Base-by-base conservation (phyloP, 2,888 invertebrate genomes). In the Ctenicera cuprea region DNA sequence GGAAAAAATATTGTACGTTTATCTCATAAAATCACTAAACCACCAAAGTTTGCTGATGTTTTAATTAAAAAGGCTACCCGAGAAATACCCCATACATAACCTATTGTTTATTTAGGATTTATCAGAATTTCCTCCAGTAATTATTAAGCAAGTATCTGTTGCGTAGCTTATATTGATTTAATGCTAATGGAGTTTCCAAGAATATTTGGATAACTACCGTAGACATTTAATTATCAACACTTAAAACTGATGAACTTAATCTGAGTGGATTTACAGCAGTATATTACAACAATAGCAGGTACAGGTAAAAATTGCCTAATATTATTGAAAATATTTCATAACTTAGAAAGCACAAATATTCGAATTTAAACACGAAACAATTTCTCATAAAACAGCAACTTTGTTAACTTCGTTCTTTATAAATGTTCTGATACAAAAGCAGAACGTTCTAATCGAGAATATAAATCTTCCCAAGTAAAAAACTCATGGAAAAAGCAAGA, bases 401-500 rank as follows among this genome's bases (percentile, higher is more conserved):
- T 33, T 33, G 5, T 8, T 45, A 45, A 18, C 45, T 45, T 9
- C 18, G 4, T 45, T 18, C 16, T 45, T 45, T 18, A 45, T 45
- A 14, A 45, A 45, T 18, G 14, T 16, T 45, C 9, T 45, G 7
- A 9, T 43, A 43, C 33, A 5, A 18, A 45, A 45, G 45, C 18
- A 45, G 18, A 45, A 16, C 45, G 16, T 14, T 45, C 4, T 45
- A 45, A 45, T 45, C 5, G 8, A 8, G 16, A 9, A 18, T 7
- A 45, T 45, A 45, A 45, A 45, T 45, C 45, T 45, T 18, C 18
- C 16, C 9, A 45, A 45, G 16, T 45, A 45, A 45, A n/a, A 45
- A 45, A 18, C 16, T 45, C 18, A 45, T 45, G 45, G 18, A 45
- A 18, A 18, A 45, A 45, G 18, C 45, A 45, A 16, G 18, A 45